Evolutionary conservation across 2,888 invertebrate genomes (phyloP).

Genomic region (Dastarcus helophoroides): DNA sequence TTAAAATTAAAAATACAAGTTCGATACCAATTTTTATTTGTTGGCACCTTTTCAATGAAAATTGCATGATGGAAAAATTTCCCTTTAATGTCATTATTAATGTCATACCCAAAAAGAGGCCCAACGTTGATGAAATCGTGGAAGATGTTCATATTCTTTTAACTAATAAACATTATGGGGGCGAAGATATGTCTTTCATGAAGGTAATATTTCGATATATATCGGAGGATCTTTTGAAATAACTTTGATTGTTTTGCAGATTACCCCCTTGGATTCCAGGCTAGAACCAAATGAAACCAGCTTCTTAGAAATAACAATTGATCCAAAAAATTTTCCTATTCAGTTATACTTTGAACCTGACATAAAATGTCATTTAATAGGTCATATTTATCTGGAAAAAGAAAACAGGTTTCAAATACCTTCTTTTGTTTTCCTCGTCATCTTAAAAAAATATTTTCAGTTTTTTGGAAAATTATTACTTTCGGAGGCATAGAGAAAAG

Average conservation of each 20-base stretch:
- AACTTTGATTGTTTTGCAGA: conserved; percentile 9
- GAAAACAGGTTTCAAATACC: conserved; percentile 12
- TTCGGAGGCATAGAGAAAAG: conserved; percentile 15
- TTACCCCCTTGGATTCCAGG: conserved; percentile 11
- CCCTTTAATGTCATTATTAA: conserved; percentile 14
- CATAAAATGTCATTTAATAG: conserved; percentile 15
- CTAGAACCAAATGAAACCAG: conserved; percentile 11
- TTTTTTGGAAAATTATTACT: conserved; percentile 21
- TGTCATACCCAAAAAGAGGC: conserved; percentile 6
- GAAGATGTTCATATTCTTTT: conserved; percentile 13
- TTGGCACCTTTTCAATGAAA: conserved; percentile 18
- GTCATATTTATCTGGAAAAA: conserved; percentile 16
- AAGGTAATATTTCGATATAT: conserved; percentile 12
- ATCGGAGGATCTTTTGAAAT: background rate
- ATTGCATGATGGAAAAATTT: conserved; percentile 3
- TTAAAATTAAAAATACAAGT: conserved; percentile 19
- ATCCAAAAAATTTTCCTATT: conserved; percentile 12
- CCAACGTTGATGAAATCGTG: conserved; percentile 6
- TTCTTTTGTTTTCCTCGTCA: background rate
- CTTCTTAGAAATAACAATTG: conserved; percentile 13
- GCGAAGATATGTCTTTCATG: conserved; percentile 9
- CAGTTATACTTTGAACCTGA: conserved; percentile 9
- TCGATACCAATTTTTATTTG: conserved; percentile 18
- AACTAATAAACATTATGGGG: conserved; percentile 15
- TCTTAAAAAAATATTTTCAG: conserved; percentile 13